phyloP scores from a whole-genome alignment of 2,888 invertebrate species.

The Ditula angustiorana region DNA sequence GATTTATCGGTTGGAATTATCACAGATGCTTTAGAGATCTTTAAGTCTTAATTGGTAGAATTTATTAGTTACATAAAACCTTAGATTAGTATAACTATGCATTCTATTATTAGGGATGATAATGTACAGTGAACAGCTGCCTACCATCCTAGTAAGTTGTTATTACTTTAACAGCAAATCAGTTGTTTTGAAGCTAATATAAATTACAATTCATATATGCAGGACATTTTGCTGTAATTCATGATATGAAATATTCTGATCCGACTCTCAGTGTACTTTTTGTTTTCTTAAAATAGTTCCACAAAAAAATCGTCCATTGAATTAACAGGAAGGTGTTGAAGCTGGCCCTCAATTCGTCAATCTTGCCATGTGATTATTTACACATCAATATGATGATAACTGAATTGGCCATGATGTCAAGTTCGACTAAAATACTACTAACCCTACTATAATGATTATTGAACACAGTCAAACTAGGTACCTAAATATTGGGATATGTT shows the following conservation, averaged over 20 bases:
- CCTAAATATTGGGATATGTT: neutral
- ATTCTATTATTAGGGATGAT: conserved; percentile 30
- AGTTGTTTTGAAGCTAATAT: neutral
- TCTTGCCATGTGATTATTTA: neutral
- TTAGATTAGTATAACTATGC: conserved; percentile 33
- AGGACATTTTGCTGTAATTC: neutral
- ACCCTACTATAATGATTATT: conserved; percentile 13
- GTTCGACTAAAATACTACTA: conserved; percentile 9
- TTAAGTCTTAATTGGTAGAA: conserved; percentile 78
- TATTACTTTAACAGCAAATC: conserved; percentile 3
- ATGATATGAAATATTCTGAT: neutral
- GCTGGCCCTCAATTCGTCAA: neutral
- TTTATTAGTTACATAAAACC: conserved; percentile 58
- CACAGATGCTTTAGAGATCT: conserved; percentile 85
- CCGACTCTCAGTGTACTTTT: neutral
- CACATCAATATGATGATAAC: neutral
- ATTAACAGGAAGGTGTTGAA: neutral
- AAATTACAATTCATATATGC: neutral
- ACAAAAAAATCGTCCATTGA: neutral
- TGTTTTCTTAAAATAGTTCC: neutral
- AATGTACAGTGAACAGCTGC: conserved; percentile 26
- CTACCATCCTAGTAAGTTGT: conserved; percentile 1
- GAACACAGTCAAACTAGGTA: conserved; percentile 25
- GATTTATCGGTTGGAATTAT: conserved; percentile 80
- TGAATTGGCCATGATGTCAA: neutral